Evolutionary conservation across 1,140 invertebrate species (phyloP).

Genomic region (Eubasilissa regina): DNA sequence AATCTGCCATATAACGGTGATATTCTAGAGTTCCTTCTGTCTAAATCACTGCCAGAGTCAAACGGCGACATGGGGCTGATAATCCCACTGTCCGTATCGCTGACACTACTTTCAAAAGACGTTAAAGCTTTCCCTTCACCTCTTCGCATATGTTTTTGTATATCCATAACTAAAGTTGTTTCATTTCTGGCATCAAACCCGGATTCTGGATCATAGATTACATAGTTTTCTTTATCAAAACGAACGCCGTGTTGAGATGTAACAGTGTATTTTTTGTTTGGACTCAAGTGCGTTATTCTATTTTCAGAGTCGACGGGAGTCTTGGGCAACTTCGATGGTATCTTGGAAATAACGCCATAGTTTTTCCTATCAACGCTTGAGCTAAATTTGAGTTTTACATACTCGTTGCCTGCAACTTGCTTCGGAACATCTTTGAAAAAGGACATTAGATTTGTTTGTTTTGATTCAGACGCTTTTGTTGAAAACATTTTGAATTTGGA

Average conservation of each 20-base stretch:
- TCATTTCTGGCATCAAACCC: constrained; percentile 62
- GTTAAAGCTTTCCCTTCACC: neutral
- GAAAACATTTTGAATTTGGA: constrained; percentile 69
- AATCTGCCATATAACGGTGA: constrained; percentile 39
- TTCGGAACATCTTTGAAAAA: constrained; percentile 31
- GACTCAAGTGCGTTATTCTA: constrained; percentile 68
- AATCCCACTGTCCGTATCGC: constrained; percentile 75
- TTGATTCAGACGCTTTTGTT: constrained; percentile 60
- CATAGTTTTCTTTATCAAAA: constrained; percentile 72
- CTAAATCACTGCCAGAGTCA: constrained; percentile 62
- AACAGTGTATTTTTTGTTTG: constrained; percentile 72
- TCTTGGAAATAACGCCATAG: constrained; percentile 69
- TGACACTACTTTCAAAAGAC: constrained; percentile 62
- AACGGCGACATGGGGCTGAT: constrained; percentile 73
- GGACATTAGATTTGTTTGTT: constrained; percentile 27
- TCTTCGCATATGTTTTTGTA: constrained; percentile 1
- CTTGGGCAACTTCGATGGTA: constrained; percentile 70
- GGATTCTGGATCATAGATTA: constrained; percentile 70
- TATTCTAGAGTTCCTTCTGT: constrained; percentile 46
- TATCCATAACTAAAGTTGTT: neutral
- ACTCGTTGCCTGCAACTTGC: constrained; percentile 66
- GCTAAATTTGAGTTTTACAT: constrained; percentile 68
- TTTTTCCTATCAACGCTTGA: constrained; percentile 65
- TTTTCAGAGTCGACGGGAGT: constrained; percentile 70
- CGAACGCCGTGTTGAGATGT: constrained; percentile 70